Base-by-base conservation (phyloP, 2,797 vertebrate species). In the Aythya fuligula region DNA sequence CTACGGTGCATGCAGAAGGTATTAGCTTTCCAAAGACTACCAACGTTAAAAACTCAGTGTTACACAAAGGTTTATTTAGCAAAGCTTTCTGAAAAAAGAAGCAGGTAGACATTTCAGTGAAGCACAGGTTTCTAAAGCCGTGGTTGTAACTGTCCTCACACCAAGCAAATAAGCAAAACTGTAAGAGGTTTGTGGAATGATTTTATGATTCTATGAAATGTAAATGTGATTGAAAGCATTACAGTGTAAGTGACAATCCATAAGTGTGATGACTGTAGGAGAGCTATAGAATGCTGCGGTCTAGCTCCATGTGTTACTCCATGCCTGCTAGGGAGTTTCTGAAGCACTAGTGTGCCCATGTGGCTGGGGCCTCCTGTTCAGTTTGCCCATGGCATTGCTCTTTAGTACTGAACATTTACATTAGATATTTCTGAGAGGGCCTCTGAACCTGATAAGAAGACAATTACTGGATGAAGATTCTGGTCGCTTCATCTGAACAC, bases 131-230 rank as follows among this genome's bases (percentile, higher is more conserved):
- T 83, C 51, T 51, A 67, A 54, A 65, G 27, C 54, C 10, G 9
- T 18, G 10, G 4, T 34, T 79, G 14, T 41, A 70, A 41, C 11
- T 61, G 22, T 34, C 12, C 8, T 27, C 3, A 9, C 22, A 39
- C 8, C 32, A 34, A 75, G 16, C 36, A 77, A 41, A 71, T 65
- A 38, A 27, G 18, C 14, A 19, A 65, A 87, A 87, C 67, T 1
- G 1, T 43, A 41, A 77, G 22, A 41, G 5, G 2, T 4, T 74
- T 9, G 0, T 83, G 38, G 74, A 64, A 38, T 0, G 0, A 49
- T 49, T 49, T 22, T 49, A 13, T 24, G 47, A 24, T 49, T 49
- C 49, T 49, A 25, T 49, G 38, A 74, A 64, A 34, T 0, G 0
- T 17, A 58, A 39, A 45, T 3, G 2, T 2, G 2, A 41, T 6